phyloP scores from a whole-genome alignment of 30 jellyfish, hydroid and myxozoan species.

The Aurelia aurita region DNA sequence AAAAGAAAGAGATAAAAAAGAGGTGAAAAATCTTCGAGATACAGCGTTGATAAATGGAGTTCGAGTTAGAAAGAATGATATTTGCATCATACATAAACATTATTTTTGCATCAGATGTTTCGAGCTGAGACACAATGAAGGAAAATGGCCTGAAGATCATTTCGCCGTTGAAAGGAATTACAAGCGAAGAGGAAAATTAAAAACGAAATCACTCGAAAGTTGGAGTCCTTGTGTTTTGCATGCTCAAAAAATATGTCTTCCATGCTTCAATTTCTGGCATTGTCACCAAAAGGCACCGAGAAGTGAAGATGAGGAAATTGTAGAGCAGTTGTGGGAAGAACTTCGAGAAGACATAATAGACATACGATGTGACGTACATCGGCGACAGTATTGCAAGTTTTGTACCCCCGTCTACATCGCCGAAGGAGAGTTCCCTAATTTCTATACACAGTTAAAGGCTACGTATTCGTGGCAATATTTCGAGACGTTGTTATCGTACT shows the following conservation, averaged over 20 bases:
- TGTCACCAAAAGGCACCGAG: constrained; percentile 12
- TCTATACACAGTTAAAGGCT: constrained; percentile 31
- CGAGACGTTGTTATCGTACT: constrained; percentile 11
- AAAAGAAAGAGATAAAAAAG: no score
- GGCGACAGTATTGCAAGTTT: not conserved
- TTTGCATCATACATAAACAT: constrained; percentile 6
- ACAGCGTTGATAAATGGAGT: no score
- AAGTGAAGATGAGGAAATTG: constrained; percentile 2
- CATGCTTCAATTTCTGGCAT: constrained; percentile 50
- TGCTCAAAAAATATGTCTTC: constrained; percentile 2
- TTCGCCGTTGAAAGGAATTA: not conserved
- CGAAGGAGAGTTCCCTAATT: constrained; percentile 20
- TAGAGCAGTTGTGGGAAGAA: not conserved
- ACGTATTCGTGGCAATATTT: constrained; percentile 37
- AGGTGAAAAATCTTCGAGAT: no score
- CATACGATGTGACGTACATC: constrained; percentile 5
- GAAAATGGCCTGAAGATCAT: constrained; percentile 47
- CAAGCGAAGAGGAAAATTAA: constrained; percentile 7
- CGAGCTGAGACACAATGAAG: constrained; percentile 3
- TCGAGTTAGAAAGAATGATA: not conserved
- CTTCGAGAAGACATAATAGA: not conserved
- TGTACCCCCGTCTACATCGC: constrained; percentile 33
- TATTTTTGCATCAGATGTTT: constrained; percentile 35
- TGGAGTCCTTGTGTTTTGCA: constrained; percentile 42
- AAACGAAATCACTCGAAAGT: not conserved